Base-by-base conservation (phyloP, 2,888 invertebrate species). In the Pseudococcus longispinus region DNA sequence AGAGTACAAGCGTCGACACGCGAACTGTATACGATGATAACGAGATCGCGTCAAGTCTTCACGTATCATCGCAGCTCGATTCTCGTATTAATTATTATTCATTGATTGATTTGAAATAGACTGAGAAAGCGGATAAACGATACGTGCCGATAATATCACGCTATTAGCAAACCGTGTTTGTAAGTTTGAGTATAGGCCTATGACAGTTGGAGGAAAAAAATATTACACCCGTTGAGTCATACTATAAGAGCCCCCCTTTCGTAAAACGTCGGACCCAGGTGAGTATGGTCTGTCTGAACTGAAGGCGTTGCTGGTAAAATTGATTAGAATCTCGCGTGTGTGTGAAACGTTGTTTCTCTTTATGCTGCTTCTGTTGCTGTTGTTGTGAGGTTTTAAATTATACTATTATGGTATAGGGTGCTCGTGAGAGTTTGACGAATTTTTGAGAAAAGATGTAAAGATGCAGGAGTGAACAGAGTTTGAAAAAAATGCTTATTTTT, bases 261-360 rank as follows among this genome's bases (percentile, higher is more conserved):
- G 15, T 29, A 29, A 29, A 11, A 77, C 32, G 37, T n/a, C 77
- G 32, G 37, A 55, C 55, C 60, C 60, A 60, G 60, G 60, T 60
- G 60, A 60, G 23, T 51, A 51, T 46, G 18, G n/a, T 11, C 9
- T 60, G 23, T 23, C 23, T 60, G 6, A 4, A n/a, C 4, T 51
- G 13, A 11, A 80, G 77, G 42, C 77, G 77, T 42, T 70, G 77
- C 20, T n/a, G 23, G 60, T 60, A 37, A 20, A 42, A 80, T 80
- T 80, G 77, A 80, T 80, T 80, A 80, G 20, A n/a, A 80, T 80
- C 77, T 80, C 77, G 77, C 77, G 77, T 80, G 77, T 20, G 77
- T 20, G 42, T 18, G 77, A 80, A 60, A 60, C 60, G 77, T 29
- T 80, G 42, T n/a, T 20, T 80, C 77, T 60, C 1, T 3, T 23